Base-by-base conservation (phyloP, 2,113 vertebrate species). In the Eonycteris spelaea region DNA sequence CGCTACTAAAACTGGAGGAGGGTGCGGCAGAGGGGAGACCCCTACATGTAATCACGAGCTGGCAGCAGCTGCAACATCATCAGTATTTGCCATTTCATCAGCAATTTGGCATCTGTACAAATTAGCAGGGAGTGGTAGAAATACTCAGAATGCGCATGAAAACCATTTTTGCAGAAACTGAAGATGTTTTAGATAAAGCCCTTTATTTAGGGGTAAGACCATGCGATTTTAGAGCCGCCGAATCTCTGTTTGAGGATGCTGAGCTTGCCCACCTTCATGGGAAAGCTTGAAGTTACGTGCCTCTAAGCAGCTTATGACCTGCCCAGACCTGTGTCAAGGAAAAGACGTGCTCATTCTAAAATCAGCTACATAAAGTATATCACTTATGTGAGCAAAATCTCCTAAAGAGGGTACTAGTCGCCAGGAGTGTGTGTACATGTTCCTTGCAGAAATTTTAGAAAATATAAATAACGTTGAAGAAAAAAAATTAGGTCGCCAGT, bases 11-110 rank as follows among this genome's bases (percentile, higher is more conserved):
- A 61, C 86, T 7, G 10, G 18, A 33, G 70, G 28, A 40, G 45
- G 48, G 30, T 12, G 18, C 0, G 0, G 86, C 1, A 2, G 24
- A 14, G 0, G 10, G 92, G 51, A 67, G 12, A 0, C 11, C 14
- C 21, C 65, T 53, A 8, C 43, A 18, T 6, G 53, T 5, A 14
- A n/a, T 19, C 38, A 1, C 13, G 86, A 51, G n/a, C 33, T 8
- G 12, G n/a, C 51, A 78, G 86, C 28, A 38, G 90, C 68, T 43
- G 45, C 28, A 6, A n/a, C n/a, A n/a, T 7, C 13, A 19, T 86
- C 18, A 16, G 38, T 4, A 18, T 57, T 33, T 67, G 71, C 57
- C 8, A 6, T 48, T n/a, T 48, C 38, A 30, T 77, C 65, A 40
- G 57, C 26, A 21, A 35, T 78, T 28, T 86, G 59, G 33, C 48